Conservation (phyloP, 2,888 invertebrate genomes). For the Tipula lateralis region DNA sequence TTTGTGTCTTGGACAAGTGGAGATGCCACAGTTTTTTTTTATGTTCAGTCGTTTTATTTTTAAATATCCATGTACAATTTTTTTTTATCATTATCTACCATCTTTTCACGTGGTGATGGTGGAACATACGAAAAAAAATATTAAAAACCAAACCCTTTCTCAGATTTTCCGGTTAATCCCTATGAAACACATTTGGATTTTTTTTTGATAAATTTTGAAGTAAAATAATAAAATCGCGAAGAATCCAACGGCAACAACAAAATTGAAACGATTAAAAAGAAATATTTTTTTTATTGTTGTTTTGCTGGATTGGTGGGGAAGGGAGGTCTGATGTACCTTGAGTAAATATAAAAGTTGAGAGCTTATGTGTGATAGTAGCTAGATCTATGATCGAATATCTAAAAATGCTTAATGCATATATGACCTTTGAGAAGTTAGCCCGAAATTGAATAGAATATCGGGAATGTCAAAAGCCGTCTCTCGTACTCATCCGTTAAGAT, state of each 20-base stretch:
- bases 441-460: too few species aligned
- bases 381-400: too few species aligned
- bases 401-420: too few species aligned
- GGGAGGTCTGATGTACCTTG: neutral
- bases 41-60: slow-evolving; percentile 12
- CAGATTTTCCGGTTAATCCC: neutral
- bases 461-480: too few species aligned
- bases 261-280: neutral
- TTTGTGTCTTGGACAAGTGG: slow-evolving; percentile 19
- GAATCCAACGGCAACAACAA: neutral
- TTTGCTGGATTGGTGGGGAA: neutral
- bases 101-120: neutral
- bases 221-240: slow-evolving; percentile 24
- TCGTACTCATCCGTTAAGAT: too few species aligned
- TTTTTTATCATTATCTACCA: neutral
- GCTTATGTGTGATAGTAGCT: too few species aligned
- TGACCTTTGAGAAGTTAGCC: too few species aligned
- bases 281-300: slow-evolving; percentile 11
- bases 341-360: too few species aligned
- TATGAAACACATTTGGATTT: slow-evolving; percentile 8
- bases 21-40: slow-evolving; percentile 14
- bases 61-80: neutral
- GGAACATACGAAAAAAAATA: neutral
- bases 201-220: neutral
- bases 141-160: neutral